Evolutionary conservation across 2,888 invertebrate species (phyloP).

Genomic region (Lithophane ornitopus): DNA sequence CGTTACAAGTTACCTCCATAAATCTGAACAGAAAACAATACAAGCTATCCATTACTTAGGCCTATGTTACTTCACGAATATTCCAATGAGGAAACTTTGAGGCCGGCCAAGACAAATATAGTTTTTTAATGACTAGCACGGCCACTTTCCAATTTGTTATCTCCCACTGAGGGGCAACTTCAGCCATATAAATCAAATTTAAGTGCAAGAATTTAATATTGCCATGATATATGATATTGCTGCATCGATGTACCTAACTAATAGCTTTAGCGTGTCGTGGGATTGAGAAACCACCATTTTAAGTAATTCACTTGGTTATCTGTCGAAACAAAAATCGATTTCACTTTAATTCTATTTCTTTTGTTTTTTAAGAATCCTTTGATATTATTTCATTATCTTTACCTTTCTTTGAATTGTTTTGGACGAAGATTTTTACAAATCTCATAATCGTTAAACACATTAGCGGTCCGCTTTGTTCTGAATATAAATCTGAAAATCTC

Average conservation of each 20-base stretch:
- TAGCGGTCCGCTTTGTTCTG: conserved; percentile 56
- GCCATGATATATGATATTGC: conserved; percentile 62
- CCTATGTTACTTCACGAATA: conserved; percentile 86
- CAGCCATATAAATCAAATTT: conserved; percentile 77
- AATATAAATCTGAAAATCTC: conserved; percentile 57
- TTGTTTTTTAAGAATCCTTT: conserved; percentile 37
- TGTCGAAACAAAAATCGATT: conserved; percentile 32
- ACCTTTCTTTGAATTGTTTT: conserved; percentile 46
- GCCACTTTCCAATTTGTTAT: conserved; percentile 82
- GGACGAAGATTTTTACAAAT: conserved; percentile 51
- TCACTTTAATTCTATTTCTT: conserved; percentile 28
- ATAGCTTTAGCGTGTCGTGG: conserved; percentile 43
- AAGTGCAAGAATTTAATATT: conserved; percentile 71
- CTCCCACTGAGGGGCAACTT: conserved; percentile 73
- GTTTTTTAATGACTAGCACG: conserved; percentile 85
- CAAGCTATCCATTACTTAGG: conserved; percentile 87
- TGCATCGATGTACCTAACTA: conserved; percentile 61
- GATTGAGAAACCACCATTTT: conserved; percentile 41
- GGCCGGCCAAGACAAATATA: conserved; percentile 83
- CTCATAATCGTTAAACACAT: conserved; percentile 61
- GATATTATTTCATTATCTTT: conserved; percentile 56
- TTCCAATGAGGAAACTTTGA: conserved; percentile 87
- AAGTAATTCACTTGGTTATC: conserved; percentile 42
- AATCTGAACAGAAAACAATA: conserved; percentile 89
- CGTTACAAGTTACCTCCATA: conserved; percentile 90